Evolutionary conservation across 2,888 invertebrate genomes (phyloP), one percentile per base, ranked within the genome.

Genomic region (Agriotes lineatus): DNA sequence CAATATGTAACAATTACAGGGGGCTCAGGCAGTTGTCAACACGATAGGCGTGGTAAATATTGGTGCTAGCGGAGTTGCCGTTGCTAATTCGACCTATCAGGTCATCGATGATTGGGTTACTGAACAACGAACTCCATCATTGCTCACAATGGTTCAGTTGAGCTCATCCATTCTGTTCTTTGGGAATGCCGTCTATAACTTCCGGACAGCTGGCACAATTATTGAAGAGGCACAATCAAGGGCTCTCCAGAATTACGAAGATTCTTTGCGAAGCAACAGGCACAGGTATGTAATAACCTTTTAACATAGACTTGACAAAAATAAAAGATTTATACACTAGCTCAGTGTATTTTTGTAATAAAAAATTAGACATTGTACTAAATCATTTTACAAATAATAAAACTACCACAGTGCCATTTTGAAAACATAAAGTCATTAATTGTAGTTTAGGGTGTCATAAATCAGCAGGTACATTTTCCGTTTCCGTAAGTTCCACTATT

Each of bases 191-290:
- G 76, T 78, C 4, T 71, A 76, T 33, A 77, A 71, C 54, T 70
- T 75, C 10, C 71, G 44, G 65, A 48, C 70, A 10, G 75, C 73
- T 7, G 61, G 37, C 35, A 52, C 65, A 10, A 72, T 75, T 37
- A 69, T 82, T 14, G 87, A 88, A 61, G 88, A 89, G 60, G 85
- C 87, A 0, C 89, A 89, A 74, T 84, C 86, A 0, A 85, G 82
- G 48, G 80, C 85, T 16, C 84, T 89, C 75, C 85, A 87, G 65
- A 86, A 87, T 18, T 87, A 87, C 72, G 82, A 88, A 1, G 77
- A 84, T 4, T 85, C 85, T 1, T 82, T 89, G 0, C 80, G 87
- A 33, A 88, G 88, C 70, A 88, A 88, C 73, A 82, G 86, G 37
- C 88, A 88, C 74, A 79, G 81, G 81, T 81, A 74, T 58, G 44